phyloP scores from a whole-genome alignment of 2,113 vertebrate species.

The Benitochromis conjunctus region DNA sequence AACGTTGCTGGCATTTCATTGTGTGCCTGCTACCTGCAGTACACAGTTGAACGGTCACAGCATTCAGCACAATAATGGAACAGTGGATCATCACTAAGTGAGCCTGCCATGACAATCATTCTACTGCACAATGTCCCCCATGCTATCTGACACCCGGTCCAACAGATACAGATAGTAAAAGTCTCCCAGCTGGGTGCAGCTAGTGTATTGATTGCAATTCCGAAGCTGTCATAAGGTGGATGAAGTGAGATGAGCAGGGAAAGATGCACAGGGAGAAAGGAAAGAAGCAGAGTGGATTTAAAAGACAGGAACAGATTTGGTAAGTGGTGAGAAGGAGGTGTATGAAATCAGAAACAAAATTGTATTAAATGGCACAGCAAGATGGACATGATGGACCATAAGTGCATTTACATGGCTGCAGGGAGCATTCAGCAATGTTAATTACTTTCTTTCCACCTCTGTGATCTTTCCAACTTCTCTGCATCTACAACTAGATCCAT shows the following conservation, averaged over 20 bases:
- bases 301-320: not conserved
- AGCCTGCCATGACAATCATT: not conserved
- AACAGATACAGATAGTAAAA: constrained; percentile 1
- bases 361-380: not conserved
- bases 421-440: not conserved
- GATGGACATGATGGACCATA: not conserved
- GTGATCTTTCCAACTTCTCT: not conserved
- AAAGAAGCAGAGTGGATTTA: constrained; percentile 6
- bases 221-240: constrained; percentile 30
- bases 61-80: not conserved
- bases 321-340: not conserved
- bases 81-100: not conserved
- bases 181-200: constrained; percentile 25
- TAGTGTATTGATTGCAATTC: constrained; percentile 53
- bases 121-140: not conserved
- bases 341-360: constrained; percentile 5
- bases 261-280: constrained; percentile 1
- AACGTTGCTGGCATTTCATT: not conserved
- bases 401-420: not conserved
- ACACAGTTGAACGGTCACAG: not conserved
- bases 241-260: constrained; percentile 43
- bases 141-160: not conserved
- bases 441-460: not conserved
- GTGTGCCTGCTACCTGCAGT: not conserved
- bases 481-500: not conserved